phyloP scores from a whole-genome alignment of 2,797 vertebrate genomes.

The Paratrypauchen microcephalus region DNA sequence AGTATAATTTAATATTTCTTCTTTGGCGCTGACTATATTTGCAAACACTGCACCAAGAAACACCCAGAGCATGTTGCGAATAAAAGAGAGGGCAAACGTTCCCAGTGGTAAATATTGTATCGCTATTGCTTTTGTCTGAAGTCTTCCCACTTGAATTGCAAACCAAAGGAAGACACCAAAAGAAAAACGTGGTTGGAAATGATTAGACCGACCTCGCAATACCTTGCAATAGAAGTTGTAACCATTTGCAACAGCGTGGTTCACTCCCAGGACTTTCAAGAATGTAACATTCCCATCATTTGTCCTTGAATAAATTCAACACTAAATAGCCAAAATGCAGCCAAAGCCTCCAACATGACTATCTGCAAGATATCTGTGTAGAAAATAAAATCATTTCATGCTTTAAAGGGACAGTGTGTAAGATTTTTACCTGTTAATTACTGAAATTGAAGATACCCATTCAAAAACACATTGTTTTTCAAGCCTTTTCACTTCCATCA shows the following conservation, averaged over 20 bases:
- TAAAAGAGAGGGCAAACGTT: background rate
- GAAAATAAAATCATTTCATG: background rate
- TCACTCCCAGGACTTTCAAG: conserved; percentile 17
- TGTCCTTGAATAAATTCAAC: background rate
- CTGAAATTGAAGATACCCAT: no score
- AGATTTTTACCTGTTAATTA: no score
- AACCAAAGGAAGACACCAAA: conserved; percentile 9
- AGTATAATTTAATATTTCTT: background rate
- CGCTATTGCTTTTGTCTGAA: conserved; percentile 16
- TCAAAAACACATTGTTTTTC: no score
- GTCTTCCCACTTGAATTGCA: conserved; percentile 18
- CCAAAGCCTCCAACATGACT: no score
- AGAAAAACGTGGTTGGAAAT: conserved; percentile 18
- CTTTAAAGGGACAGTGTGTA: no score
- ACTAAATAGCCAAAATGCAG: background rate
- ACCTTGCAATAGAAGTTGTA: conserved; percentile 49
- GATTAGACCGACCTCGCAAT: conserved; percentile 49
- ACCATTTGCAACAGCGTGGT: conserved; percentile 21
- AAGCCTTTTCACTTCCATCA: no score
- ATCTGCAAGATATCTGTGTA: background rate
- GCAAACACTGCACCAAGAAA: no score
- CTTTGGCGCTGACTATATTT: background rate
- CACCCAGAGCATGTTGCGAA: background rate
- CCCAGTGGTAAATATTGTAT: conserved; percentile 17
- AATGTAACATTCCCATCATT: conserved; percentile 13